Evolutionary conservation across 1,140 invertebrate species (phyloP).

Genomic region (Gonioctena quinquepunctata): DNA sequence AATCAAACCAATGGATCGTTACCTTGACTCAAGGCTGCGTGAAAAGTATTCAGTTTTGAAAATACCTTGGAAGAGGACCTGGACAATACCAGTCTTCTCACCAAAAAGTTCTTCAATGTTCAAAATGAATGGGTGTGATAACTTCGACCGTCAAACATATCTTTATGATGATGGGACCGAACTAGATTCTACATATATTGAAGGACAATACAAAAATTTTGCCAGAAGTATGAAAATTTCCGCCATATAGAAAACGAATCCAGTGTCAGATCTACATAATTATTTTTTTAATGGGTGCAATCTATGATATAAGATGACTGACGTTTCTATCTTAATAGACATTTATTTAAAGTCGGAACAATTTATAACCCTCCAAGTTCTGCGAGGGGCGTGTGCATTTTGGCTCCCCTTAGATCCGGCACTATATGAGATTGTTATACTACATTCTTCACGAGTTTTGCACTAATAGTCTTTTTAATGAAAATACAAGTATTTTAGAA

Average conservation of each 20-base stretch:
- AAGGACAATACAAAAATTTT: conserved; percentile 7
- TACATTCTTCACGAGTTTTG: no score
- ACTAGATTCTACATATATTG: conserved; percentile 24
- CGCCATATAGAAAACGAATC: background rate
- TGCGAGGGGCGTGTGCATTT: no score
- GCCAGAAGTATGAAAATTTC: background rate
- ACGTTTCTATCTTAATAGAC: no score
- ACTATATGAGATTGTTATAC: no score
- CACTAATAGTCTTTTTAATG: no score
- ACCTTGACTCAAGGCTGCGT: conserved; percentile 24
- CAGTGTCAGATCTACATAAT: no score
- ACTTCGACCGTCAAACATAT: conserved; percentile 27
- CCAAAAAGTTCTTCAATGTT: background rate
- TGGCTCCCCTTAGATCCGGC: no score
- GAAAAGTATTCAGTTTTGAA: conserved; percentile 36
- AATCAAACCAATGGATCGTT: background rate
- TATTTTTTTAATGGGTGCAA: no score
- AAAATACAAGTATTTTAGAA: no score
- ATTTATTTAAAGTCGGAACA: no score
- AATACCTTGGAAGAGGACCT: conserved; percentile 31
- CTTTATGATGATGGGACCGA: conserved; percentile 34
- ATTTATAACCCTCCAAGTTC: no score
- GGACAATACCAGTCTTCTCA: conserved; percentile 23
- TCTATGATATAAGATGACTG: no score
- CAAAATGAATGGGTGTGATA: conserved; percentile 10